Evolutionary conservation across 1,140 invertebrate genomes (phyloP), one percentile per base, ranked within the genome.

Genomic region (Caenorhabditis remanei): DNA sequence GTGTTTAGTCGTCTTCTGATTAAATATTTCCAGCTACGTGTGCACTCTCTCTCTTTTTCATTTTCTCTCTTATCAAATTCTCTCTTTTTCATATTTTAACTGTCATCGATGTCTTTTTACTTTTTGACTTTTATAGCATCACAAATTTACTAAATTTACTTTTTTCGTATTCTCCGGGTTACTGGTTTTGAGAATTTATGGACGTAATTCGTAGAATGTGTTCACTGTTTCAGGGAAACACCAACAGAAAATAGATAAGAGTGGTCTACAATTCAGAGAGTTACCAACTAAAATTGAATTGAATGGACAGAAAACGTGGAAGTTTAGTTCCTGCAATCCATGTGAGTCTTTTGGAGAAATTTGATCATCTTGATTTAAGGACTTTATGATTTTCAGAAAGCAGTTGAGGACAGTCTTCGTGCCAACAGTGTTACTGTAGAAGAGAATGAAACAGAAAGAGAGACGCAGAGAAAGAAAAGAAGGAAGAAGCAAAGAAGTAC

Each of bases 301-400:
- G 71, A 79, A 79, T 79, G 71, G 71, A 79, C 71, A 79, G 71
- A 79, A 79, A 50, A 79, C 71, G 71, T 79, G 71, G 71, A 48
- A 79, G 71, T 79, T 32, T 79, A 50, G 46, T 79, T 79, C 71
- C 71, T 79, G 71, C 71, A 9, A 79, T 79, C 19, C 71, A 79
- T 50, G 71, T 79, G 46, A 50, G 71, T 63, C 11, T 7, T 40
- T 11, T 32, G 1, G 61, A 63, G 21, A n/a, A 58, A 19, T 58
- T 58, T 58, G 16, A n/a, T 4, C 56, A 58, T n/a, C 3, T 8
- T 32, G 32, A 32, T 58, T n/a, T 4, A 48, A 50, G 24, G 19
- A 21, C 8, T 19, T 9, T 50, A 9, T 0, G 24, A 14, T 32
- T 79, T 50, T n/a, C 19, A 79, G 71, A 79, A 79, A 79, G 71